A percentile compares a stretch with the other conserved stretches of the same genome.
These are phyloP conservation scores for Anastrepha ludens DNA, from an alignment of 1,140 invertebrate species.

Conservation along the genomic window DNA sequence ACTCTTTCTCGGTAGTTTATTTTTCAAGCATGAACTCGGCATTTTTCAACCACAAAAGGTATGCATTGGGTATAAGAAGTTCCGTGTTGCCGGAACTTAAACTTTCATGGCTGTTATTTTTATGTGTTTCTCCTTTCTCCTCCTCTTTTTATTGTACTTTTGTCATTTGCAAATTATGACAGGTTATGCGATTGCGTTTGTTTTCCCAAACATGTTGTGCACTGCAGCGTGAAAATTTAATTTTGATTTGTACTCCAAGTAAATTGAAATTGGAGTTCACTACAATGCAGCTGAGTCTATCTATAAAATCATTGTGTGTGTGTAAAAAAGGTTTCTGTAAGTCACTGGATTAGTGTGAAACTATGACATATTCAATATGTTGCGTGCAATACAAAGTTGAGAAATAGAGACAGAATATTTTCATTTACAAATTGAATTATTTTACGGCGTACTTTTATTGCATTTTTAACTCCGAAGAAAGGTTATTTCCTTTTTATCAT, in stretches of 20 bases:
- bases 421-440: too few relatives aligned
- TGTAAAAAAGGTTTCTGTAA: too few relatives aligned
- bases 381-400: too few relatives aligned
- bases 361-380: too few relatives aligned
- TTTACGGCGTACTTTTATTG: too few relatives aligned
- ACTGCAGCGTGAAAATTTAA: background rate
- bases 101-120: background rate
- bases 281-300: background rate
- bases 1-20: too few relatives aligned
- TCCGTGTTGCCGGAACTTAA: background rate
- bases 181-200: background rate
- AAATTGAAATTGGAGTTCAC: constrained; percentile 10
- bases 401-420: too few relatives aligned
- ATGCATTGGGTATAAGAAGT: background rate
- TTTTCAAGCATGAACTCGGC: too few relatives aligned
- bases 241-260: background rate
- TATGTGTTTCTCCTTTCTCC: background rate
- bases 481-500: too few relatives aligned
- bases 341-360: too few relatives aligned
- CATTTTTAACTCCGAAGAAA: too few relatives aligned
- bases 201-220: background rate
- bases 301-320: too few relatives aligned
- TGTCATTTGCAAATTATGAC: constrained; percentile 45
- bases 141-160: background rate
- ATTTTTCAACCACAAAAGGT: background rate